These are phyloP conservation scores for Symphodus melops DNA, from an alignment of 2,113 vertebrate species.

Conservation along the genomic window DNA sequence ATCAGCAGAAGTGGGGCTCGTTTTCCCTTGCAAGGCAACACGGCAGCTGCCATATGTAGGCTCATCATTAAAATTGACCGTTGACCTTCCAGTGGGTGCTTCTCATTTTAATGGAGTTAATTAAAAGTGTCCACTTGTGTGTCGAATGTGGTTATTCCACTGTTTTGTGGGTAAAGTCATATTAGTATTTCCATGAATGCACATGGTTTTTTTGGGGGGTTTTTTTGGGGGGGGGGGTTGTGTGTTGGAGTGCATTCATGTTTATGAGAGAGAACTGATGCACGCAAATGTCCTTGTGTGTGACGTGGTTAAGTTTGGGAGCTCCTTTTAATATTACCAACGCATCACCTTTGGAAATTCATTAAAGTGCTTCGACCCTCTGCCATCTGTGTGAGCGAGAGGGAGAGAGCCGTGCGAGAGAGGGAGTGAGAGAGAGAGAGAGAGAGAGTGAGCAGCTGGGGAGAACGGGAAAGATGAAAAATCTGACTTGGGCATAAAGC, in stretches of 20 bases:
- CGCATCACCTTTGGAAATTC: slow-evolving; percentile 79
- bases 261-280: background rate
- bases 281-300: slow-evolving; percentile 40
- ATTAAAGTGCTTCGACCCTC: slow-evolving; percentile 79
- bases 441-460: slow-evolving; percentile 59
- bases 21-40: slow-evolving; percentile 60
- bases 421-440: slow-evolving; percentile 45
- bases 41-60: slow-evolving; percentile 75
- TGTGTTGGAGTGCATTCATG: background rate
- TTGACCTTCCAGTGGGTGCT: slow-evolving; percentile 62
- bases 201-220: no score
- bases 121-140: slow-evolving; percentile 43
- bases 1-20: slow-evolving; percentile 65
- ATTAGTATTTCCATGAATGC: slow-evolving; percentile 3
- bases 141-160: slow-evolving; percentile 29
- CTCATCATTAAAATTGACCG: slow-evolving; percentile 78
- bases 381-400: slow-evolving; percentile 75
- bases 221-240: no score
- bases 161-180: slow-evolving; percentile 38
- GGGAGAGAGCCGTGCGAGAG: slow-evolving; percentile 29
- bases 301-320: slow-evolving; percentile 68
- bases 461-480: slow-evolving; percentile 74
- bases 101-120: slow-evolving; percentile 65
- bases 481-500: slow-evolving; percentile 63
- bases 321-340: slow-evolving; percentile 80